Conservation (phyloP, 2,888 invertebrate species). For the Polydrusus pterygomalis region DNA sequence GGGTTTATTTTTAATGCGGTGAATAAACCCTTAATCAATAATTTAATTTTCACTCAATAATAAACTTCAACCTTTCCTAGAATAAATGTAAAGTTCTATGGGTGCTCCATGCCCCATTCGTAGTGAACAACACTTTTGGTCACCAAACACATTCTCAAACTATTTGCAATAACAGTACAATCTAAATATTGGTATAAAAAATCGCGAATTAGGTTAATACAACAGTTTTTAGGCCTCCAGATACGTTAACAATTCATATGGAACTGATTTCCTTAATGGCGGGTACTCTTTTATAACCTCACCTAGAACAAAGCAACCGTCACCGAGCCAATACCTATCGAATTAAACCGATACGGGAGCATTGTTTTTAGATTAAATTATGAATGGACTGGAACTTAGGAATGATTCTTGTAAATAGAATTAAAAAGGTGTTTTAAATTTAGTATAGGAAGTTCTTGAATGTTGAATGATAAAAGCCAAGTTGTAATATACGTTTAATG, state of each 20-base stretch:
- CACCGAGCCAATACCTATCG: slow-evolving; percentile 39
- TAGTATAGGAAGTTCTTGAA: not conserved
- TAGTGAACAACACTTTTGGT: no score
- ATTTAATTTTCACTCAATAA: not conserved
- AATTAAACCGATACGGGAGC: slow-evolving; percentile 37
- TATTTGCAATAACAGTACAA: no score
- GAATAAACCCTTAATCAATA: not conserved
- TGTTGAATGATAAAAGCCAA: no score
- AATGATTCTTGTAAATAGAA: not conserved
- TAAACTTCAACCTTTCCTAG: not conserved
- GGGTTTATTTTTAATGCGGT: no score
- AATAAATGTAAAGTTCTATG: no score
- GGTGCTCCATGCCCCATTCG: no score
- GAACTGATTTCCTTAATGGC: slow-evolving; percentile 19
- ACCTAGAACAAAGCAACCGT: slow-evolving; percentile 29
- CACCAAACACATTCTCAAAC: no score
- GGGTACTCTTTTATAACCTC: slow-evolving; percentile 34
- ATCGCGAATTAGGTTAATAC: no score
- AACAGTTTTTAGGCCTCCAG: no score
- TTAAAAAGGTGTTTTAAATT: not conserved
- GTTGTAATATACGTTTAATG: not conserved
- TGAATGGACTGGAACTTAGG: not conserved
- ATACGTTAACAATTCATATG: slow-evolving; percentile 3
- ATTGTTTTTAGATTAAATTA: slow-evolving; percentile 33
- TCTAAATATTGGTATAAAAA: no score